Percentiles rank a stretch among this genome's conserved stretches.
Evolutionary conservation across 1,140 invertebrate genomes (phyloP).

Genomic region (Leptoteleia sp.): DNA sequence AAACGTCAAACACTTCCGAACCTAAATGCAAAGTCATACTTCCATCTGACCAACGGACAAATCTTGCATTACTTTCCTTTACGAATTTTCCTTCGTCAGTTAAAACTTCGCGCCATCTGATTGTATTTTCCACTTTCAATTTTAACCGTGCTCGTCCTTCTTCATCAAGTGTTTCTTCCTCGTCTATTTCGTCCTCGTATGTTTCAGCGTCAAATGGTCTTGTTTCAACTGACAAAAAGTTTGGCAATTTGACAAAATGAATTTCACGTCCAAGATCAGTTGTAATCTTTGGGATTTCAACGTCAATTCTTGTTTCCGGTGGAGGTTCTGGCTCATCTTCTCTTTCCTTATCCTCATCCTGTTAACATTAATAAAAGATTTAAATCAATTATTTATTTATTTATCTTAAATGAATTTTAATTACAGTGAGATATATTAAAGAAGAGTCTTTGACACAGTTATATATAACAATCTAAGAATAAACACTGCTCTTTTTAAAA

Average conservation of each 20-base stretch:
- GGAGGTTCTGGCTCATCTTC: constrained; percentile 89
- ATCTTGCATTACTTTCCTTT: constrained; percentile 96
- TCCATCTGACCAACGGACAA: constrained; percentile 98
- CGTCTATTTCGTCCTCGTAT: constrained; percentile 99
- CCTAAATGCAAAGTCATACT: constrained; percentile 98
- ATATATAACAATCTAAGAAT: no score
- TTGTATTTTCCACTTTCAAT: constrained; percentile 98
- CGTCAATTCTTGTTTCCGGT: constrained; percentile 96
- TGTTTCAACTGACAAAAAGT: constrained; percentile 95
- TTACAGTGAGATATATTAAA: no score
- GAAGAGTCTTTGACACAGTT: no score
- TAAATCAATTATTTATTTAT: no score
- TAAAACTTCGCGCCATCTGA: constrained; percentile 93
- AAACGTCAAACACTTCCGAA: constrained; percentile 98
- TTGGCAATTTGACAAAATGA: constrained; percentile 97
- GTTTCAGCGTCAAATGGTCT: constrained; percentile 96
- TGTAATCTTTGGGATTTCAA: constrained; percentile 97
- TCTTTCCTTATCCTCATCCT: constrained; percentile 84
- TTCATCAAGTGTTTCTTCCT: constrained; percentile 98
- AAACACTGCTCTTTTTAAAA: no score
- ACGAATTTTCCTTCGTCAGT: constrained; percentile 91
- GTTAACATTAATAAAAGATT: constrained; percentile 72
- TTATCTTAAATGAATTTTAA: no score
- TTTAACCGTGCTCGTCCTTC: constrained; percentile 96
- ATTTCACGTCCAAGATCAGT: constrained; percentile 95